A percentile compares a stretch with the other conserved stretches of the same genome.
These are phyloP conservation scores for Gavia stellata DNA, from an alignment of 2,113 vertebrate species.

Conservation along the genomic window DNA sequence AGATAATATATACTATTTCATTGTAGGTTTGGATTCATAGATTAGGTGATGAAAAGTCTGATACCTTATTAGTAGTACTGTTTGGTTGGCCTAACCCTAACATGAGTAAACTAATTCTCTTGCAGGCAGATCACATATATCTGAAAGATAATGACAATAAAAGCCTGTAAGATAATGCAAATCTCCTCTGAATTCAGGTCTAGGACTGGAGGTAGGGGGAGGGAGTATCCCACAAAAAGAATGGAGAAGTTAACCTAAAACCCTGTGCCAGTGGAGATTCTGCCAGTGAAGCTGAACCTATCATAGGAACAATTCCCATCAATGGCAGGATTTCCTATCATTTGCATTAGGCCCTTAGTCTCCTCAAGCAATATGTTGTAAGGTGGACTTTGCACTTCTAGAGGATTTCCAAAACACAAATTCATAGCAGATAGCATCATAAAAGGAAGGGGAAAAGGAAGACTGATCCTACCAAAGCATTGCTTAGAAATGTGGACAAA, in stretches of 20 bases:
- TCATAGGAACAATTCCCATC: neutral
- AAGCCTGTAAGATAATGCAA: neutral
- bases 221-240: neutral
- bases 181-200: neutral
- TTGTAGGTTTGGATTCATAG: neutral
- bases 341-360: neutral
- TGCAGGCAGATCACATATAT: neutral
- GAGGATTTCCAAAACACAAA: neutral
- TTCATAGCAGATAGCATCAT: neutral
- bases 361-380: neutral
- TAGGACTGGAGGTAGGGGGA: neutral
- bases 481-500: neutral
- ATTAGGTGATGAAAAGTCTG: neutral
- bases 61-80: neutral
- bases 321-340: conserved; percentile 50
- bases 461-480: neutral
- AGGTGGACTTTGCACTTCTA: neutral
- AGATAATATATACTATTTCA: neutral
- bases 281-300: neutral
- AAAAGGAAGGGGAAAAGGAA: conserved; percentile 31
- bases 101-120: neutral
- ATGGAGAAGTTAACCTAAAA: neutral
- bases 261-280: neutral
- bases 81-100: neutral
- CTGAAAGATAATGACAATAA: neutral